Conservation (phyloP, 1,140 invertebrate genomes). For the Pectinophora gossypiella region DNA sequence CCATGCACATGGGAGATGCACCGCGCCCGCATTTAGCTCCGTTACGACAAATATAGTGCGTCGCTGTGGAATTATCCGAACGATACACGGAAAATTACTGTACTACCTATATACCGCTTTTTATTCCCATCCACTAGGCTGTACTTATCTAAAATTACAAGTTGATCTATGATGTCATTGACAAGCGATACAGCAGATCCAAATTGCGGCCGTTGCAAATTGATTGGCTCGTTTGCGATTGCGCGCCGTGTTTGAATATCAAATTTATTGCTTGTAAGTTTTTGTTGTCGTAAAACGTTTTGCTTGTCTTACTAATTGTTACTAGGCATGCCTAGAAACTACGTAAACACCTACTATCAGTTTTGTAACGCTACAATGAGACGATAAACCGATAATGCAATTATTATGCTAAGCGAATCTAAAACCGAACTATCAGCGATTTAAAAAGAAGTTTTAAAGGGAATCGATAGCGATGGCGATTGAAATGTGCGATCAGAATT, state of each 20-base stretch:
- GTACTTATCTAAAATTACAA: conserved; percentile 19
- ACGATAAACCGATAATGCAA: too few relatives aligned
- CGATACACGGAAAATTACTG: conserved; percentile 66
- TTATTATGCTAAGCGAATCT: too few relatives aligned
- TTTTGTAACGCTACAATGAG: too few relatives aligned
- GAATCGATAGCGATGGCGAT: too few relatives aligned
- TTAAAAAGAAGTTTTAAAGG: too few relatives aligned
- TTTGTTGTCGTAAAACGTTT: conserved; percentile 1
- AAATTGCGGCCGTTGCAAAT: background rate
- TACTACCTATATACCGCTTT: conserved; percentile 40
- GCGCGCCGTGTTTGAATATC: background rate
- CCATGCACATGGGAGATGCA: conserved; percentile 52
- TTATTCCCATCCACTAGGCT: conserved; percentile 37
- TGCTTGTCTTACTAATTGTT: background rate
- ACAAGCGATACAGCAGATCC: background rate
- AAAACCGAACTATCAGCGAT: too few relatives aligned
- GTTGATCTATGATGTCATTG: conserved; percentile 18
- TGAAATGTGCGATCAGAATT: background rate
- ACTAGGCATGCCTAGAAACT: background rate
- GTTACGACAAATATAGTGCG: conserved; percentile 63
- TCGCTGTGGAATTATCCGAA: conserved; percentile 48
- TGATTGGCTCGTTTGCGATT: background rate
- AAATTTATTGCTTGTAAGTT: background rate
- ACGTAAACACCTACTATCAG: too few relatives aligned
- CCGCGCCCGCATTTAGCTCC: conserved; percentile 42